phyloP scores from a whole-genome alignment of 1,140 invertebrate genomes.

The Micrasema longulum region DNA sequence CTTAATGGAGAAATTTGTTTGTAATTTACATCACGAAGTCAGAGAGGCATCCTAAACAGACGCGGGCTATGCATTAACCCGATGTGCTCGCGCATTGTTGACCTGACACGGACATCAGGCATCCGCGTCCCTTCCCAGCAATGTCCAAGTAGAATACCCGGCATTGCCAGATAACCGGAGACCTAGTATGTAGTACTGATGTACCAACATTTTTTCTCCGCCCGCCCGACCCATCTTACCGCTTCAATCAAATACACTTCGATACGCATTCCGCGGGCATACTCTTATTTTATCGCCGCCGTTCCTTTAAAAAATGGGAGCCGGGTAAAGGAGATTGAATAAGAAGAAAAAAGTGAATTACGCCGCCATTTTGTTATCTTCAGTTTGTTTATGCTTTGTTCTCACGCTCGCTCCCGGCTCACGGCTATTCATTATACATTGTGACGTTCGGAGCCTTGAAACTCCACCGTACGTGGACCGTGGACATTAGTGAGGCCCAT shows the following conservation, averaged over 20 bases:
- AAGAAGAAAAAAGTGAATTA: constrained; percentile 31
- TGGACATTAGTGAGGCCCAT: constrained; percentile 2
- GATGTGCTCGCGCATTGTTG: constrained; percentile 5
- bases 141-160: background rate
- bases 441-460: constrained; percentile 28
- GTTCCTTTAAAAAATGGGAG: constrained; percentile 29
- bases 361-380: constrained; percentile 39
- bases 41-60: background rate
- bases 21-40: background rate
- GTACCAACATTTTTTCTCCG: too few relatives aligned
- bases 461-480: constrained; percentile 13
- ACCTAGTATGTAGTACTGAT: background rate
- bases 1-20: background rate
- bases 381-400: constrained; percentile 39
- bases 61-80: constrained; percentile 1
- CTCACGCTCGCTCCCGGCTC: constrained; percentile 39
- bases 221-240: background rate
- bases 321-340: constrained; percentile 35
- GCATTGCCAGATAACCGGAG: too few relatives aligned
- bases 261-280: constrained; percentile 52
- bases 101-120: background rate
- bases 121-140: background rate
- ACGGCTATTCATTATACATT: constrained; percentile 20
- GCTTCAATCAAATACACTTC: constrained; percentile 49
- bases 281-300: constrained; percentile 44